These are phyloP conservation scores for Yasuhikotakia modesta DNA, from an alignment of 2,797 vertebrate genomes.

Conservation along the genomic window DNA sequence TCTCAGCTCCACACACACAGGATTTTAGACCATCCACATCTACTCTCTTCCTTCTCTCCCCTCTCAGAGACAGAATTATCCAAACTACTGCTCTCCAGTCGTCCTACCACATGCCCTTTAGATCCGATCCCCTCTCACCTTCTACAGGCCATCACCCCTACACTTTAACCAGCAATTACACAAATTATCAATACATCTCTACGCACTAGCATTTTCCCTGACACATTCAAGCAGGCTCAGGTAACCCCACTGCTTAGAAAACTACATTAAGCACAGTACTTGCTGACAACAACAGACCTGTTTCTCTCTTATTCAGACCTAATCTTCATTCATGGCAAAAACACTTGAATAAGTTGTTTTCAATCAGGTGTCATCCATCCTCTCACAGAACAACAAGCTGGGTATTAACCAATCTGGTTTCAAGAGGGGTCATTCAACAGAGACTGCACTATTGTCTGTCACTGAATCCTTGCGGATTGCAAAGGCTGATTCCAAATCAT, in stretches of 20 bases:
- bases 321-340: too few species aligned
- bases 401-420: too few species aligned
- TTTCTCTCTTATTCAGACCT: background rate
- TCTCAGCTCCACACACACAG: background rate
- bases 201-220: background rate
- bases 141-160: background rate
- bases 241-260: too few species aligned
- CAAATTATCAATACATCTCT: background rate
- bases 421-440: too few species aligned
- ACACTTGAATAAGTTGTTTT: too few species aligned
- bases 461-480: too few species aligned
- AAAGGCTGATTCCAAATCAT: too few species aligned
- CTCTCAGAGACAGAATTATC: background rate
- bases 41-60: background rate
- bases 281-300: background rate
- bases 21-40: background rate
- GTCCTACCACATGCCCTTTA: background rate
- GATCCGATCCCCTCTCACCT: background rate
- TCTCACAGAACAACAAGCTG: too few species aligned
- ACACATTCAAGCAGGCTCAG: background rate
- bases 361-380: too few species aligned
- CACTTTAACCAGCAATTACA: background rate
- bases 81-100: background rate
- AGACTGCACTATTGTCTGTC: too few species aligned
- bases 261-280: background rate